These are phyloP conservation scores for Oreochromis mossambicus DNA, from an alignment of 2,797 vertebrate species.

Conservation along the genomic window DNA sequence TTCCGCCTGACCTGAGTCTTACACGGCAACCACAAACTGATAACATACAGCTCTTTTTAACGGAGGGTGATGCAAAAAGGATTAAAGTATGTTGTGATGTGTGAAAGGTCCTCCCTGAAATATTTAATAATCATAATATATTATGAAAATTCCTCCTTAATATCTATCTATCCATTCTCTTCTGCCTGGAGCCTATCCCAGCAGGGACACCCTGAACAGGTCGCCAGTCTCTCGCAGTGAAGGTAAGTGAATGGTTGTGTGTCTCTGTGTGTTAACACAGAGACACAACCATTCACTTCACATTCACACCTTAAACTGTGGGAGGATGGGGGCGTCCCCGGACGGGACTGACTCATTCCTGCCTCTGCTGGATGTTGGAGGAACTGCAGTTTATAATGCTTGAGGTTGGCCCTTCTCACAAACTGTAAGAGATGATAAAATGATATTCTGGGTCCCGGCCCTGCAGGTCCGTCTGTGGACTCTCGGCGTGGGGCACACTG, in stretches of 20 bases:
- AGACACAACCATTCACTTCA: neutral
- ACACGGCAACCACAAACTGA: neutral
- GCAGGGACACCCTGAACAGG: neutral
- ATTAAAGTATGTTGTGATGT: neutral
- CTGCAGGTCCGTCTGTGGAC: conserved; percentile 87
- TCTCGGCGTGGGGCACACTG: conserved; percentile 85
- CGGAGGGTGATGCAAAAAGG: no score
- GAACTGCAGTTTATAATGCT: neutral
- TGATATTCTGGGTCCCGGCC: neutral
- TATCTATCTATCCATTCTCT: rapidly evolving
- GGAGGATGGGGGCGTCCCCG: rapidly evolving
- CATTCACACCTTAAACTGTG: neutral
- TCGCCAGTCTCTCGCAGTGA: neutral
- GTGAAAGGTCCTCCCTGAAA: neutral
- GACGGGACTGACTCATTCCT: neutral
- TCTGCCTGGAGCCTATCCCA: neutral
- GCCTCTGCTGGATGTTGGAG: neutral
- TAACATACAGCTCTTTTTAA: neutral
- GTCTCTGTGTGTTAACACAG: no score
- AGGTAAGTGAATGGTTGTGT: no score
- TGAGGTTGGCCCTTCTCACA: rapidly evolving
- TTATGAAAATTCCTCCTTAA: neutral
- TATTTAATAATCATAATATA: neutral
- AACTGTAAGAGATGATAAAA: neutral
- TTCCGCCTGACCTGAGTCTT: conserved; percentile 7